Conservation (phyloP, 2,797 vertebrate species). For the Petrocephalus sullivani region DNA sequence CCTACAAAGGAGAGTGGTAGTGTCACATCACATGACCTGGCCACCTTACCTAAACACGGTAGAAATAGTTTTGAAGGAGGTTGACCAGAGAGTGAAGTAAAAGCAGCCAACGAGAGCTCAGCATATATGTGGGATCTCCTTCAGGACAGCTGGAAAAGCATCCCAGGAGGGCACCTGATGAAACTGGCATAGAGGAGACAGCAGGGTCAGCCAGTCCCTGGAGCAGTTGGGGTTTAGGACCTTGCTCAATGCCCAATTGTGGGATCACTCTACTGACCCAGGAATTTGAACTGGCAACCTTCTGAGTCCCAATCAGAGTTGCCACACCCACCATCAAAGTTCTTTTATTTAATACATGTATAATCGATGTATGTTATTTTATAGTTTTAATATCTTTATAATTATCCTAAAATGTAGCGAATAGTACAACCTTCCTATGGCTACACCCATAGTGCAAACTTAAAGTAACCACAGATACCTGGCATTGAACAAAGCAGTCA, state of each 20-base stretch:
- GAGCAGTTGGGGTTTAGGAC: background rate
- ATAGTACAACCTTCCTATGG: background rate
- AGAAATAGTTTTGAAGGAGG: background rate
- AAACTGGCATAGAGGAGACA: no score
- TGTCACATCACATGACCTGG: background rate
- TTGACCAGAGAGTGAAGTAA: background rate
- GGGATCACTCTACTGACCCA: background rate
- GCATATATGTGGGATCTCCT: no score
- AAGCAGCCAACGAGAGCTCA: background rate
- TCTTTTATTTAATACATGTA: no score
- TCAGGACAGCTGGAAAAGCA: no score
- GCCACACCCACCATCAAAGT: background rate
- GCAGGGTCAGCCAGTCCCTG: no score
- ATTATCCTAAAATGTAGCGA: background rate
- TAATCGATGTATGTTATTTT: background rate
- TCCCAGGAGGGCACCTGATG: no score
- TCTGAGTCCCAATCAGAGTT: background rate
- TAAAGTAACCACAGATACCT: background rate
- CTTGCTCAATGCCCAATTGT: background rate
- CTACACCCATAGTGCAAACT: background rate
- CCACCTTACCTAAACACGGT: background rate
- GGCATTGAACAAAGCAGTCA: background rate
- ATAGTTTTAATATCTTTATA: background rate
- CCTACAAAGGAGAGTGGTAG: background rate
- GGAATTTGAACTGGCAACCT: background rate